A percentile compares a stretch with the other conserved stretches of the same genome.
Conservation (phyloP, 2,888 invertebrate genomes). For the Masnerella sp. region DNA sequence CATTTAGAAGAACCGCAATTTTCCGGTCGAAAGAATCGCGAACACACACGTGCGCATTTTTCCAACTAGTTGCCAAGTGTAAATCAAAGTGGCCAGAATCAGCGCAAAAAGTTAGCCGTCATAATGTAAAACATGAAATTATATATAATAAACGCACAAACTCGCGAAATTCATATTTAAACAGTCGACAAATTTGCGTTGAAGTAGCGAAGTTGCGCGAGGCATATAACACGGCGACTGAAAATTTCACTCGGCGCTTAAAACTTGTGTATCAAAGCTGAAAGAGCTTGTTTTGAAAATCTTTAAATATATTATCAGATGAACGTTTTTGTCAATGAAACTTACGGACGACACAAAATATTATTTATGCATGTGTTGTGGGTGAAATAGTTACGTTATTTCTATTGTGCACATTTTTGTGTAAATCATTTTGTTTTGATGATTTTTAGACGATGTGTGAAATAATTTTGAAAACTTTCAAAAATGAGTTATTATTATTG, state of each 20-base stretch:
- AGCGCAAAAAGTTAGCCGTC: slow-evolving; percentile 20
- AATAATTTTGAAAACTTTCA: too few species aligned
- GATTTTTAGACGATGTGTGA: too few species aligned
- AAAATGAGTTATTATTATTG: too few species aligned
- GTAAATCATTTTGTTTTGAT: too few species aligned
- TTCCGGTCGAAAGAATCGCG: slow-evolving; percentile 1
- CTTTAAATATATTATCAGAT: slow-evolving; percentile 20
- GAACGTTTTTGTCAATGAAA: slow-evolving; percentile 12
- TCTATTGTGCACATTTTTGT: too few species aligned
- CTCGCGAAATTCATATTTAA: slow-evolving; percentile 31
- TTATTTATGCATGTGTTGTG: slow-evolving; percentile 3
- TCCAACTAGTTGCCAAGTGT: slow-evolving; percentile 17
- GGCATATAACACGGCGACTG: slow-evolving; percentile 9
- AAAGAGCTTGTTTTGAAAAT: slow-evolving; percentile 30
- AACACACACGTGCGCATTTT: background rate
- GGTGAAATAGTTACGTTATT: too few species aligned
- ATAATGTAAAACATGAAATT: slow-evolving; percentile 23
- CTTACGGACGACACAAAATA: slow-evolving; percentile 2
- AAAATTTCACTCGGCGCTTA: slow-evolving; percentile 14
- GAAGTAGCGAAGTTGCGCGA: slow-evolving; percentile 11
- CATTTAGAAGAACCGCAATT: slow-evolving; percentile 16
- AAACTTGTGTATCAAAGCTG: slow-evolving; percentile 29
- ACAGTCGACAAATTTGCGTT: slow-evolving; percentile 28
- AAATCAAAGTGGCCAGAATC: slow-evolving; percentile 14
- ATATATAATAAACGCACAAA: slow-evolving; percentile 33